Evolutionary conservation across 2,797 vertebrate genomes (phyloP).

Genomic region (Tinamus major): DNA sequence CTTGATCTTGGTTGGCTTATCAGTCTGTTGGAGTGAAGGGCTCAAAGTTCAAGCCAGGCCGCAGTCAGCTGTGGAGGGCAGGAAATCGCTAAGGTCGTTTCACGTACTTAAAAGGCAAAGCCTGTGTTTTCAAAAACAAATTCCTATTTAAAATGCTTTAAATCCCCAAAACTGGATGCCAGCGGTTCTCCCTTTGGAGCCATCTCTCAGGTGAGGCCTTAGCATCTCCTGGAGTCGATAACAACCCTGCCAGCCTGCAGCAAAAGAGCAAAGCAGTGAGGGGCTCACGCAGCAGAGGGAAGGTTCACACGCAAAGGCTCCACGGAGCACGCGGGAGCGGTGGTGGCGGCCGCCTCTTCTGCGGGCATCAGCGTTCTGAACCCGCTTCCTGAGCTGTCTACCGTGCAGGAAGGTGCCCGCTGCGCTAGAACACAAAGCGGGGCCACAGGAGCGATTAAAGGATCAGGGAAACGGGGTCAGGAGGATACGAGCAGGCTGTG

Average conservation of each 20-base stretch:
- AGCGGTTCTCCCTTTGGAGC: neutral
- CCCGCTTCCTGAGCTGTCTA: neutral
- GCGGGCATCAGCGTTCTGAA: neutral
- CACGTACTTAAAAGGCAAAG: neutral
- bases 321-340: neutral
- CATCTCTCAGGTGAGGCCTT: neutral
- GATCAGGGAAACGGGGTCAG: neutral
- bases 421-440: neutral
- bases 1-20: neutral
- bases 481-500: neutral
- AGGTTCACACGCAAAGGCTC: neutral
- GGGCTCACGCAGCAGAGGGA: neutral
- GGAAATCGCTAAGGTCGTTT: no score
- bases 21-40: neutral
- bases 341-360: neutral
- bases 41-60: neutral
- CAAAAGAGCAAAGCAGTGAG: neutral
- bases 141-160: neutral
- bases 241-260: neutral
- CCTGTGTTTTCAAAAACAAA: neutral
- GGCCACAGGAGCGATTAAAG: neutral
- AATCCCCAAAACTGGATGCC: neutral
- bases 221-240: neutral
- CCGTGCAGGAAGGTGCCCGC: neutral
- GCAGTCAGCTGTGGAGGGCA: neutral